These are phyloP conservation scores for Orestias chungarensis DNA, from an alignment of 2,797 vertebrate genomes.

Conservation along the genomic window DNA sequence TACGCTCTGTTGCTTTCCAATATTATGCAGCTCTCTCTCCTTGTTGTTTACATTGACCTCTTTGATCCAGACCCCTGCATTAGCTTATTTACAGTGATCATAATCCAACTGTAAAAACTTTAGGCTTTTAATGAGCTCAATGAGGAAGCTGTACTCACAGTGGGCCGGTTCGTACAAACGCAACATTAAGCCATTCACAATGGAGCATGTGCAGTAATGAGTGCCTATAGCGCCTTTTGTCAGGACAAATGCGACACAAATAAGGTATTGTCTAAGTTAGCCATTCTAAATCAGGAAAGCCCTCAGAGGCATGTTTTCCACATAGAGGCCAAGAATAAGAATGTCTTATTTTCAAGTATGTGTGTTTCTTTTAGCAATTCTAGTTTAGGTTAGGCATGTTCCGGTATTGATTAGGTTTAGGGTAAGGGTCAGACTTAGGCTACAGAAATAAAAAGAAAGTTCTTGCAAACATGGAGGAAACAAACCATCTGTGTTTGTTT, in stretches of 20 bases:
- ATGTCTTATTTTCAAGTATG: conserved; percentile 33
- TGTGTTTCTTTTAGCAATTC: no score
- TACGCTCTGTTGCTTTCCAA: conserved; percentile 19
- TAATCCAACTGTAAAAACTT: conserved; percentile 74
- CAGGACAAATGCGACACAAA: conserved; percentile 71
- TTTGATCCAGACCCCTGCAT: conserved; percentile 52
- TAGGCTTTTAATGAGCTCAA: conserved; percentile 65
- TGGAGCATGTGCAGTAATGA: conserved; percentile 64
- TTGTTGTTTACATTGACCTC: conserved; percentile 49
- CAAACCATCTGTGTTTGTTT: no score
- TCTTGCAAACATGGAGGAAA: no score
- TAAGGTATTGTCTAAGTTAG: conserved; percentile 71
- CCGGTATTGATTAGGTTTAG: no score
- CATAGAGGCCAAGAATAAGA: conserved; percentile 56
- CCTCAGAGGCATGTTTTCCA: conserved; percentile 61
- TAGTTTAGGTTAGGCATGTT: no score
- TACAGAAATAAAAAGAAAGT: no score
- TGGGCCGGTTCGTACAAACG: conserved; percentile 54
- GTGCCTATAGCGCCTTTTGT: conserved; percentile 66
- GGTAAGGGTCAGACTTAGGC: no score
- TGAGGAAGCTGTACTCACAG: conserved; percentile 65
- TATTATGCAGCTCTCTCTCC: conserved; percentile 3
- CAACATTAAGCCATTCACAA: conserved; percentile 72
- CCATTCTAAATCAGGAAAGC: conserved; percentile 64
- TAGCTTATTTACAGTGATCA: conserved; percentile 72